Conservation (phyloP, 2,888 invertebrate species). For the Trypoxylon attenuatum region DNA sequence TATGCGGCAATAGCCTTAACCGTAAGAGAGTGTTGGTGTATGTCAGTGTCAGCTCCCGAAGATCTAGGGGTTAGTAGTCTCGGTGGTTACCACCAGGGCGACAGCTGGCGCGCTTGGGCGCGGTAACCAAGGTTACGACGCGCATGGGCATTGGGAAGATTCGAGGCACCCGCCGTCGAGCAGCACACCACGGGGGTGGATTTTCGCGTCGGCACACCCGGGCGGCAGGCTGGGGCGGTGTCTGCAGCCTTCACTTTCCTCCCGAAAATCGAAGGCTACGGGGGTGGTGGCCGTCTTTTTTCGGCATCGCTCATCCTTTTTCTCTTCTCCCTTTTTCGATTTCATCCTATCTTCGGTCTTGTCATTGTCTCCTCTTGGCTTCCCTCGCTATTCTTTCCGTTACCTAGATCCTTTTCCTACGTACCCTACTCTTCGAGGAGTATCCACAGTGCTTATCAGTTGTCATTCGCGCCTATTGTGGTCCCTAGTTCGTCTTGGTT, state of each 20-base stretch:
- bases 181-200: constrained; percentile 62
- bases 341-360: not conserved
- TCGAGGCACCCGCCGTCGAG: constrained; percentile 45
- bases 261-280: constrained; percentile 62
- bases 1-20: too few relatives aligned
- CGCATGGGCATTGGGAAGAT: constrained; percentile 48
- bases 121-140: constrained; percentile 51
- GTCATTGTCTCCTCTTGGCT: not conserved
- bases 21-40: too few relatives aligned
- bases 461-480: too few relatives aligned
- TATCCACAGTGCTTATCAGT: too few relatives aligned
- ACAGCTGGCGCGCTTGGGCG: constrained; percentile 38
- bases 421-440: too few relatives aligned
- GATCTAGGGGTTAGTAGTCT: constrained; percentile 22
- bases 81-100: constrained; percentile 15
- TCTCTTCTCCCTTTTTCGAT: not conserved
- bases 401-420: not conserved
- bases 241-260: constrained; percentile 72
- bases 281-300: constrained; percentile 39
- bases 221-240: constrained; percentile 76
- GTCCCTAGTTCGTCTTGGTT: too few relatives aligned
- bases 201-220: constrained; percentile 70
- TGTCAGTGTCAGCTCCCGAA: too few relatives aligned
- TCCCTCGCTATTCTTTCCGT: not conserved
- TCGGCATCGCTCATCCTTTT: constrained; percentile 4